Evolutionary conservation across 2,797 vertebrate genomes (phyloP), one percentile per base, ranked within the genome.

Genomic region (Jordanella pulchra): DNA sequence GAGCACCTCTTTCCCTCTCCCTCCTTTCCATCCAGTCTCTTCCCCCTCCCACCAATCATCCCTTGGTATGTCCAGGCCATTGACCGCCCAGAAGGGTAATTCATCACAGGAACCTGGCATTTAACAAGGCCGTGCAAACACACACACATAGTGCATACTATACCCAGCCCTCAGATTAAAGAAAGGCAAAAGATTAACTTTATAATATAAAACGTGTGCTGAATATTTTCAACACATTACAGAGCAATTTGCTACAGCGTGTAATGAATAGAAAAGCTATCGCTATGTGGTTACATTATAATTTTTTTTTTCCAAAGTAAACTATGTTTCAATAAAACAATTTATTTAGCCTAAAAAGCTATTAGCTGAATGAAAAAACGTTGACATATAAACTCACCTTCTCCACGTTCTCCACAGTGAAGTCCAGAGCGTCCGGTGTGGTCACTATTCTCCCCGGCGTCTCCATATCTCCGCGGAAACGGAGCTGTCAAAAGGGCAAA

Each of bases 331-430:
- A 75, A 44, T 45, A 75, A 35, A 12, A 32, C 21, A 13, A 23
- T 9, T 21, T 42, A 1, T 58, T 68, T 25, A 53, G 13, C 27
- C 25, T 1, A 66, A 4, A 39, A 54, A 60, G 1, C 10, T 7
- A 3, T 0, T 0, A 1, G 58, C 3, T 18, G 23, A 1, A 1
- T 25, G 45, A 14, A 3, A n/a, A 7, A 15, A 7, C 50, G 71
- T 25, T 66, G 30, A 68, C 44, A 7, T 9, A 0, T 68, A 39
- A 63, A 76, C 92, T 89, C 84, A 97, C 97, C 96, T 98, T 97
- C 88, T 98, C 97, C 81, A 98, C 97, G 91, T 99, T 99, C 78
- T 98, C 97, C 94, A 99, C 96, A 10, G 96, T 98, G 93, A 98
- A 97, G 93, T 98, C 97, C 92, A 97, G 90, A 85, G 93, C 91